Percentiles rank a stretch among this genome's conserved stretches.
Evolutionary conservation across 2,797 vertebrate species (phyloP).

Genomic region (Limosa lapponica): DNA sequence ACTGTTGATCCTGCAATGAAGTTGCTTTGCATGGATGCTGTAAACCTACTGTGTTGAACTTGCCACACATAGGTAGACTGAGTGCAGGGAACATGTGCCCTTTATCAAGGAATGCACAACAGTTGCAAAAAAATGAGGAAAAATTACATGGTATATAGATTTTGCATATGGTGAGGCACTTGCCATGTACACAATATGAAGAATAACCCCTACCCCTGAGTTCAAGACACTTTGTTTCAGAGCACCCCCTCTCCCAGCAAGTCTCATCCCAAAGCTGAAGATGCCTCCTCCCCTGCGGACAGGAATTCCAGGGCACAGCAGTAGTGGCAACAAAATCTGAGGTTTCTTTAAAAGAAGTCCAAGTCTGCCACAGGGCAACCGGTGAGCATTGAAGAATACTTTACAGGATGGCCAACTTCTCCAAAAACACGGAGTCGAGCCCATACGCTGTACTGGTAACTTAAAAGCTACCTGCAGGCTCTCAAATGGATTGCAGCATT

Average conservation of each 20-base stretch:
- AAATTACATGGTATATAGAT: fast-evolving
- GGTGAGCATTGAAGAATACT: neutral
- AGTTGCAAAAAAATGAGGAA: neutral
- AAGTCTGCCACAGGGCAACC: neutral
- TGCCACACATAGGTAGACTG: neutral
- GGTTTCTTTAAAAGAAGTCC: neutral
- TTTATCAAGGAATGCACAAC: neutral
- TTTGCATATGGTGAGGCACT: neutral
- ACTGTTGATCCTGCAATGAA: neutral
- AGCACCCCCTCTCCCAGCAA: neutral
- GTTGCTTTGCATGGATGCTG: neutral
- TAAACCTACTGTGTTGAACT: neutral
- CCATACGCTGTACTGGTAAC: fast-evolving
- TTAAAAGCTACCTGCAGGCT: neutral
- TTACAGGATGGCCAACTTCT: neutral
- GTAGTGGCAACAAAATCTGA: neutral
- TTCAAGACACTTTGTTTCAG: neutral
- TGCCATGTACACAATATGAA: neutral
- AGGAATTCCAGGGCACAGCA: neutral
- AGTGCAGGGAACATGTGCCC: neutral
- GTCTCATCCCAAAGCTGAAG: neutral
- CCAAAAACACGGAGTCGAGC: neutral
- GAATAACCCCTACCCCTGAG: neutral
- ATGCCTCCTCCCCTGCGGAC: fast-evolving
- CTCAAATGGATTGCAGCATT: neutral